Evolutionary conservation across 1,140 invertebrate species (phyloP).

Genomic region (Drosophila santomea): DNA sequence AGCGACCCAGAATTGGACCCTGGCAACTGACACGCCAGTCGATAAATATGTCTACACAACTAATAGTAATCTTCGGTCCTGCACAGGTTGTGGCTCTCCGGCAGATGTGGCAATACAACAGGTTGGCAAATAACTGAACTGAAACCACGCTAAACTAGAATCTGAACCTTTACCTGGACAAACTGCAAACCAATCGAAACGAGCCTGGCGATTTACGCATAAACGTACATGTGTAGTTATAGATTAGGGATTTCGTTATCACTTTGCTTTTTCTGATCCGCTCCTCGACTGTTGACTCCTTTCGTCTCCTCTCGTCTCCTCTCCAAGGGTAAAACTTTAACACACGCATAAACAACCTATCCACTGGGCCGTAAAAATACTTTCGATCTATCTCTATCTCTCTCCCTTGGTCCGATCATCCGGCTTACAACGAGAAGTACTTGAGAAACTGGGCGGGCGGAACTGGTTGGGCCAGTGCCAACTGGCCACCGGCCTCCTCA

Average conservation of each 20-base stretch:
- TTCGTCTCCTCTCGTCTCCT: neutral
- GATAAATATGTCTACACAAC: slow-evolving; percentile 30
- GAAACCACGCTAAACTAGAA: slow-evolving; percentile 25
- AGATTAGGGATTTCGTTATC: slow-evolving; percentile 62
- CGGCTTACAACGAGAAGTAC: slow-evolving; percentile 93
- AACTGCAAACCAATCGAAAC: slow-evolving; percentile 42
- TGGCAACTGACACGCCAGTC: slow-evolving; percentile 24
- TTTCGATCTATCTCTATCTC: slow-evolving; percentile 56
- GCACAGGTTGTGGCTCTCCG: slow-evolving; percentile 5
- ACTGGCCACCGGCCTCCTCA: slow-evolving; percentile 91
- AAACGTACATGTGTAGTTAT: slow-evolving; percentile 31
- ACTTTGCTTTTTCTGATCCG: slow-evolving; percentile 67
- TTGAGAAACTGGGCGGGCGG: slow-evolving; percentile 95
- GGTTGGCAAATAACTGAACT: slow-evolving; percentile 33
- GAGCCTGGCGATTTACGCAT: slow-evolving; percentile 24
- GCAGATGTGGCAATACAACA: slow-evolving; percentile 21
- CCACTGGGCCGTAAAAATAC: slow-evolving; percentile 48
- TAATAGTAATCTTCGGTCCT: slow-evolving; percentile 40
- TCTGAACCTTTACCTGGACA: slow-evolving; percentile 27
- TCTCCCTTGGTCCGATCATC: slow-evolving; percentile 48
- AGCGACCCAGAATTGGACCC: slow-evolving; percentile 17
- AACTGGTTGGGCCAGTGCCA: slow-evolving; percentile 92
- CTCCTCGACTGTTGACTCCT: neutral
- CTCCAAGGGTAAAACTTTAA: slow-evolving; percentile 63
- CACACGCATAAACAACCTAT: slow-evolving; percentile 51